Percentiles rank a stretch among this genome's conserved stretches.
Conservation (phyloP, 2,113 vertebrate genomes). For the Phaetusa simplex region DNA sequence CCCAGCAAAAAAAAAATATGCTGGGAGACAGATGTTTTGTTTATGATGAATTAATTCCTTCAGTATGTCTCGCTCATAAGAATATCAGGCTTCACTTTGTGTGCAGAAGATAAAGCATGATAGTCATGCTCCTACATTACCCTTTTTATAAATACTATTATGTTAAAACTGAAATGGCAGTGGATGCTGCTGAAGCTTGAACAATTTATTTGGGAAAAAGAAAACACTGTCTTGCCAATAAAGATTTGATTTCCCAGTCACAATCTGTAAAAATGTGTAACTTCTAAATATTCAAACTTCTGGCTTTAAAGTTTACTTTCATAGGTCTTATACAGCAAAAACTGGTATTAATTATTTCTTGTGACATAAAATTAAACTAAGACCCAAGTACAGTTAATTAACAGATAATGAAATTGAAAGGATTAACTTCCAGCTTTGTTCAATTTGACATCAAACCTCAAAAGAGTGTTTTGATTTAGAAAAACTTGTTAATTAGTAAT, state of each 20-base stretch:
- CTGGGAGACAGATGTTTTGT: conserved; percentile 18
- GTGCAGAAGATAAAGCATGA: neutral
- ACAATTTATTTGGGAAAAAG: neutral
- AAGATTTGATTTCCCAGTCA: neutral
- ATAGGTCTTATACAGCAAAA: neutral
- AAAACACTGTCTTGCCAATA: neutral
- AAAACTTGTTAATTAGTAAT: neutral
- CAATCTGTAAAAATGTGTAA: neutral
- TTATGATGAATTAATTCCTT: conserved; percentile 37
- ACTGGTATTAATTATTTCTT: neutral
- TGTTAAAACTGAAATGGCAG: neutral
- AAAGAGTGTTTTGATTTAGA: neutral
- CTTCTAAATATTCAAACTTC: neutral
- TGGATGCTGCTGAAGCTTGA: neutral
- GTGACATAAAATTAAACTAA: neutral
- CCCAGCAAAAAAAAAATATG: neutral
- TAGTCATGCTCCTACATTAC: neutral
- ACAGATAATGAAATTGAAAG: neutral
- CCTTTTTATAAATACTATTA: neutral
- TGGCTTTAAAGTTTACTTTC: neutral
- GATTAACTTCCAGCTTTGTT: neutral
- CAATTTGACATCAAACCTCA: neutral
- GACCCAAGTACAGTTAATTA: neutral
- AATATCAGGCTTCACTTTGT: neutral
- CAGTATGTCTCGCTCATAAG: neutral